A percentile compares a stretch with the other conserved stretches of the same genome.
These are phyloP conservation scores for Polymixis lichenea DNA, from an alignment of 2,888 invertebrate genomes.

Conservation along the genomic window DNA sequence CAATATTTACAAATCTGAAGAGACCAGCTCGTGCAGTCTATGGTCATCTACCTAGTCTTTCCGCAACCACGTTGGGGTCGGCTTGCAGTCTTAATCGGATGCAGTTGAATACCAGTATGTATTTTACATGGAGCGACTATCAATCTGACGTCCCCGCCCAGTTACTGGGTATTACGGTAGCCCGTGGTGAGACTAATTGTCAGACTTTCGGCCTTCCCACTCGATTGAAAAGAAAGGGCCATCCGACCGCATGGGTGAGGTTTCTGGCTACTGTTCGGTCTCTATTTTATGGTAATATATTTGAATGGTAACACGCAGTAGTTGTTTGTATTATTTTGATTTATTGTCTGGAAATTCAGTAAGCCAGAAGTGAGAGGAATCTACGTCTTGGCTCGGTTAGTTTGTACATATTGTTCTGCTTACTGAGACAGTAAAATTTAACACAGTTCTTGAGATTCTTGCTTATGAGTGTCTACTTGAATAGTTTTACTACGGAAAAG, in stretches of 20 bases:
- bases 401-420: constrained; percentile 22
- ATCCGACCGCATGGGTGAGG: neutral
- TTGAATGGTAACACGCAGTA: constrained; percentile 3
- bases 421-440: constrained; percentile 1
- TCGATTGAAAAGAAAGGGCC: neutral
- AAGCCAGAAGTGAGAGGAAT: constrained; percentile 9
- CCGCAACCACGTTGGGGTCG: neutral
- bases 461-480: neutral
- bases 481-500: neutral
- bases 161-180: neutral
- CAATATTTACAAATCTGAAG: constrained; percentile 12
- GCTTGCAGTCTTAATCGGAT: too few relatives aligned
- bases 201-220: neutral
- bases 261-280: neutral
- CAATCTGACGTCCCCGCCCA: neutral
- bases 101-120: neutral
- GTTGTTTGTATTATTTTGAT: constrained; percentile 13
- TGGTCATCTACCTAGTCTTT: neutral
- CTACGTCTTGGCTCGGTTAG: neutral
- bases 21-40: neutral
- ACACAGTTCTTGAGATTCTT: neutral
- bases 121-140: neutral
- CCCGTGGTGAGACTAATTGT: neutral
- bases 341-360: constrained; percentile 9
- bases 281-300: constrained; percentile 15